These are phyloP conservation scores for Platysteira castanea DNA, from an alignment of 2,113 vertebrate species.

Conservation along the genomic window DNA sequence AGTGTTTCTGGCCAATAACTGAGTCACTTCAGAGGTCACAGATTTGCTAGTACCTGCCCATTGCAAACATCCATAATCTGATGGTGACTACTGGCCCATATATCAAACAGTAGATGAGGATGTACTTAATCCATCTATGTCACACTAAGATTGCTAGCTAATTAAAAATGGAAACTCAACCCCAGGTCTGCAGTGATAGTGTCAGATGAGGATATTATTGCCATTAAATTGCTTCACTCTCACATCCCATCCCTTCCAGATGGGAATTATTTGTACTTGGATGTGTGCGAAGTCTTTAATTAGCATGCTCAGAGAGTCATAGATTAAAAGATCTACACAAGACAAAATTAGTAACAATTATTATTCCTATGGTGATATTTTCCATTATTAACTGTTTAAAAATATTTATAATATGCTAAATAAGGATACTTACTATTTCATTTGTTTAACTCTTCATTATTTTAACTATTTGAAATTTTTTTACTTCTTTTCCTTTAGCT, in stretches of 20 bases:
- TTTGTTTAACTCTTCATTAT: neutral
- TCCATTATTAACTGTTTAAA: neutral
- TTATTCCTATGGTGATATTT: neutral
- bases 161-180: neutral
- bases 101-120: neutral
- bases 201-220: conserved; percentile 1
- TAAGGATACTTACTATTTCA: neutral
- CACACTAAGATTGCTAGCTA: neutral
- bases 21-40: neutral
- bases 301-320: neutral
- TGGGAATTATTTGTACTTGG: conserved; percentile 16
- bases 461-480: neutral
- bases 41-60: neutral
- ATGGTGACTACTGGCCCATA: neutral
- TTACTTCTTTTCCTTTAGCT: neutral
- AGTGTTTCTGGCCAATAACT: neutral
- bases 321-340: neutral
- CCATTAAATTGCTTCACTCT: neutral
- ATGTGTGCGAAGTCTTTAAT: conserved; percentile 9
- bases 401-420: neutral
- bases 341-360: conserved; percentile 24
- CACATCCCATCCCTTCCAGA: neutral
- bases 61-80: neutral
- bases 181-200: neutral
- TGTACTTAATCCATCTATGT: neutral